Evolutionary conservation across 1,140 invertebrate genomes (phyloP).

Genomic region (Trichogramma pretiosum): DNA sequence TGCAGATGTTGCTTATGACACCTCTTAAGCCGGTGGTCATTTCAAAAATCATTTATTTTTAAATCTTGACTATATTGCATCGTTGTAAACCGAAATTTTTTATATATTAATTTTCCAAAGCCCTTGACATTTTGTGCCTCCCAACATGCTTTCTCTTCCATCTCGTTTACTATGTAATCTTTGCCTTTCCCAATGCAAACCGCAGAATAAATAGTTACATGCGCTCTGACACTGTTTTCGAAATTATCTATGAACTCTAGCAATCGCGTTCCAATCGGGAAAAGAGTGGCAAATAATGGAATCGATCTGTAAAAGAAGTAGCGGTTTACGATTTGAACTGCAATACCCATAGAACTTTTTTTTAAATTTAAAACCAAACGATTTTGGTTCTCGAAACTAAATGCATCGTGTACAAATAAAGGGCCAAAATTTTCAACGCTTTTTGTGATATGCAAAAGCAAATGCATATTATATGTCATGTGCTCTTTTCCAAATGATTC

Average conservation of each 20-base stretch:
- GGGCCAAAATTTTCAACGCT: conserved; percentile 19
- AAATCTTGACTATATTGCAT: conserved; percentile 5
- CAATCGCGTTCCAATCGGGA: background rate
- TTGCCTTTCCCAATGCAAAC: conserved; percentile 1
- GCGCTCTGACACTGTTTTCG: conserved; percentile 6
- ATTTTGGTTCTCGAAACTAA: conserved; percentile 18
- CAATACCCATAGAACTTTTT: conserved; percentile 9
- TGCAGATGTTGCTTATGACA: conserved; percentile 7
- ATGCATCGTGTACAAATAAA: conserved; percentile 15
- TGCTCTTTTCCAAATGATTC: conserved; percentile 7
- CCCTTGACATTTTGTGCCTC: background rate
- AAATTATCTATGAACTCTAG: conserved; percentile 11
- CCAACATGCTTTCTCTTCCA: background rate
- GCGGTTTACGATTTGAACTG: conserved; percentile 12
- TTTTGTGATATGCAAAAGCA: conserved; percentile 9
- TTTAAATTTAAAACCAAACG: conserved; percentile 14
- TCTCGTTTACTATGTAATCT: background rate
- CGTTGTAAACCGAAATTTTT: conserved; percentile 9
- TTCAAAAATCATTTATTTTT: conserved; percentile 14
- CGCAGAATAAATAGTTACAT: background rate
- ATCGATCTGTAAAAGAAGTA: conserved; percentile 14
- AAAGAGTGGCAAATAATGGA: background rate
- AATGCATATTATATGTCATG: conserved; percentile 11
- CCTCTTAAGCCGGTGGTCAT: background rate
- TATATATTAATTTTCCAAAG: conserved; percentile 12